These are phyloP conservation scores for Callopanchax toddi DNA, from an alignment of 2,113 vertebrate species.

Conservation along the genomic window DNA sequence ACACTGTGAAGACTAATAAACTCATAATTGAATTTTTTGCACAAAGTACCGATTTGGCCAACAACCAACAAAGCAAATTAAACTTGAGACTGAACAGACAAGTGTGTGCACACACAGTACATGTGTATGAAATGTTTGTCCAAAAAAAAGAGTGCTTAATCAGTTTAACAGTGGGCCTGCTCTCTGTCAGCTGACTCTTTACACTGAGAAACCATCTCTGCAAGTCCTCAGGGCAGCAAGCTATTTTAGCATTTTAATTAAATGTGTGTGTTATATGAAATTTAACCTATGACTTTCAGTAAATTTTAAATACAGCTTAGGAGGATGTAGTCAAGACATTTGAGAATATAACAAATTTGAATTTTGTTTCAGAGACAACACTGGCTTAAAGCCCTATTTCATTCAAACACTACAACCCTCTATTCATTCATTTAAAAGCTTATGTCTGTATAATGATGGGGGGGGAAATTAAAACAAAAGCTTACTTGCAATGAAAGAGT, in stretches of 20 bases:
- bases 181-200: constrained; percentile 71
- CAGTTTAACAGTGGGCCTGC: constrained; percentile 61
- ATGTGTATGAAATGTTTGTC: constrained; percentile 14
- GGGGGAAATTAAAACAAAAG: too few relatives aligned
- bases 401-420: background rate
- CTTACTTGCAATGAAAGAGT: background rate
- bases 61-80: constrained; percentile 10
- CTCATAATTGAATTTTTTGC: constrained; percentile 60
- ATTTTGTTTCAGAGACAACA: background rate
- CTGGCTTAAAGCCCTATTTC: background rate
- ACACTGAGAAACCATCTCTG: constrained; percentile 45
- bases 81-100: constrained; percentile 27
- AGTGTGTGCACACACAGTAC: constrained; percentile 1
- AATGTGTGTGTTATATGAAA: constrained; percentile 4
- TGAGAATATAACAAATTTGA: background rate
- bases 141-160: constrained; percentile 53
- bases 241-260: constrained; percentile 9
- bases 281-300: background rate
- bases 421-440: background rate
- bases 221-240: constrained; percentile 32
- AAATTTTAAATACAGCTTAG: background rate
- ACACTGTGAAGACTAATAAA: constrained; percentile 50
- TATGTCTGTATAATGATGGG: too few relatives aligned
- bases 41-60: constrained; percentile 71
- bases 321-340: constrained; percentile 14